Conservation (phyloP, 2,888 invertebrate genomes). For the Napeogenes sylphis region DNA sequence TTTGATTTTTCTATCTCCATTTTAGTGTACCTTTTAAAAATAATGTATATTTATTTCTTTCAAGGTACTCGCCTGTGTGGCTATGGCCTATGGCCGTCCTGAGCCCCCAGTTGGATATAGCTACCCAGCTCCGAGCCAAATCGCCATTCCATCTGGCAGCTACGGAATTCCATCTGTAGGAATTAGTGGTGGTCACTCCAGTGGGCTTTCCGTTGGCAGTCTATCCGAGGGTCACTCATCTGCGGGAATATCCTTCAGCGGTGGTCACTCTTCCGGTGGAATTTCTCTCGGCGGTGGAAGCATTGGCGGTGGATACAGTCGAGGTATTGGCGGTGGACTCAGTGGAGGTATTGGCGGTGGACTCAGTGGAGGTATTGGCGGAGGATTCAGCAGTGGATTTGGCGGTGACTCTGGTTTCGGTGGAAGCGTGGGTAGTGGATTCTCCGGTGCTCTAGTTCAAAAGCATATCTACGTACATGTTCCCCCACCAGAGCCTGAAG, state of each 20-base stretch:
- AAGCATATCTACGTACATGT: constrained; percentile 95
- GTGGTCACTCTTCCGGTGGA: constrained; percentile 36
- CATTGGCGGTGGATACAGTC: constrained; percentile 27
- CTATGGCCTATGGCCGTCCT: constrained; percentile 67
- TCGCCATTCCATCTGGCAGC: constrained; percentile 36
- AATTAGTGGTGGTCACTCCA: constrained; percentile 36
- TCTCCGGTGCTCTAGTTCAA: constrained; percentile 81
- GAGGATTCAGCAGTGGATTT: constrained; percentile 40
- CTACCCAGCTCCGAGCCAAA: constrained; percentile 50
- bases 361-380: constrained; percentile 44
- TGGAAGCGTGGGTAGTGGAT: constrained; percentile 67
- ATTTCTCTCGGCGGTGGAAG: constrained; percentile 23
- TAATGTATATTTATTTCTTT: constrained; percentile 45
- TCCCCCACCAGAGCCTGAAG: constrained; percentile 91
- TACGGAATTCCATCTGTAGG: constrained; percentile 39
- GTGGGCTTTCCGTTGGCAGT: constrained; percentile 47
- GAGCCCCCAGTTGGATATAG: constrained; percentile 74
- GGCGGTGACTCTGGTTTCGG: constrained; percentile 60
- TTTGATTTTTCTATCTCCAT: background rate
- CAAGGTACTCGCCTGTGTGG: constrained; percentile 72
- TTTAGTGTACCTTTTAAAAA: constrained; percentile 14
- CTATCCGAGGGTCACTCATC: constrained; percentile 50
- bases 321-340: constrained; percentile 33
- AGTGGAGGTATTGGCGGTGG: constrained; percentile 37
- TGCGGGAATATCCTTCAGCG: constrained; percentile 43